Evolutionary conservation across 2,113 vertebrate genomes (phyloP).

Genomic region (Hippocampus zosterae): DNA sequence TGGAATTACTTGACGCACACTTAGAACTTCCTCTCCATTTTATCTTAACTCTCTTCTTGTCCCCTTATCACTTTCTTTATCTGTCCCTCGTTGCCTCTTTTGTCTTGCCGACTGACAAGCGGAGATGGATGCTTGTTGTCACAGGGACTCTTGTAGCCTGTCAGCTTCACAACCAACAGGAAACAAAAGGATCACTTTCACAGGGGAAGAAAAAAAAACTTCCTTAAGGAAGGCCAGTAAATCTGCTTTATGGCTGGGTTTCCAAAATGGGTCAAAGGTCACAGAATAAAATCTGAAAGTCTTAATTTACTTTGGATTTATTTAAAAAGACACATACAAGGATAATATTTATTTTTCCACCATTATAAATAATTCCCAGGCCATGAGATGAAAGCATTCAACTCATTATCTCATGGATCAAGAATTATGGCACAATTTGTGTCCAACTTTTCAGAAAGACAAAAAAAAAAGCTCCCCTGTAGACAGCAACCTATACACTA

Average conservation of each 20-base stretch:
- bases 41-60: constrained; percentile 27
- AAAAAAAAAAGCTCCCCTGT: too few species aligned
- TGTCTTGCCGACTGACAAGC: constrained; percentile 51
- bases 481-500: too few species aligned
- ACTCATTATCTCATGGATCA: too few species aligned
- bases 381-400: too few species aligned
- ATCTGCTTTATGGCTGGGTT: not conserved
- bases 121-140: constrained; percentile 71
- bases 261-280: not conserved
- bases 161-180: constrained; percentile 72
- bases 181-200: constrained; percentile 59
- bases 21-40: not conserved
- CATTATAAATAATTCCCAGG: too few species aligned
- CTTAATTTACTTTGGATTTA: too few species aligned
- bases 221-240: constrained; percentile 30
- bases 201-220: constrained; percentile 39
- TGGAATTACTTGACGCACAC: not conserved
- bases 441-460: too few species aligned
- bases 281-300: not conserved
- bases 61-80: constrained; percentile 30
- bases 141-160: constrained; percentile 69
- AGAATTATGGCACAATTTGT: too few species aligned
- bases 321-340: too few species aligned
- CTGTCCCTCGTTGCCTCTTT: constrained; percentile 29
- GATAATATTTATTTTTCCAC: too few species aligned